Base-by-base conservation (phyloP, 2,888 invertebrate genomes). In the Gastrophysa polygoni region DNA sequence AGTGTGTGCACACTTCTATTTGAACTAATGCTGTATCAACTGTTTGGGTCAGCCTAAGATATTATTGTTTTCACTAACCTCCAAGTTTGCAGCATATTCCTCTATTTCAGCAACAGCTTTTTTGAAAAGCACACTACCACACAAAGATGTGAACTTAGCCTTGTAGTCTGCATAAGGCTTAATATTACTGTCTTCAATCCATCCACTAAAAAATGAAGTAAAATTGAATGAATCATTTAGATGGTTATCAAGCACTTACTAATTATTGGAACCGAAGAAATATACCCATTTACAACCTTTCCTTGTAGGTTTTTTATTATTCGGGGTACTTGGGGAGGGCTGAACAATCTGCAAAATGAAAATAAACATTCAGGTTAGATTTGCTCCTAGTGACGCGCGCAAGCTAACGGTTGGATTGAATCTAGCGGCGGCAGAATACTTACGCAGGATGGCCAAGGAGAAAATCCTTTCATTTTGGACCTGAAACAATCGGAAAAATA, bases 391-490 rank as follows among this genome's bases (percentile, higher is more conserved):
- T 60, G 52, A 55, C 68, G 66, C 66, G 61, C 67, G 67, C 66
- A 60, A 60, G 57, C 68, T 80, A 82, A 82, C 82, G 80, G 82
- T 82, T 80, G 80, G 75, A 73, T 76, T 75, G 76, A 74, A 77
- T 66, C 44, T 56, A 44, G 60, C 57, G 61, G 63, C 60, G 63
- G 64, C 70, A 71, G 71, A 70, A 75, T 80, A 89, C 93, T 91
- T 88, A 96, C 96, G 89, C 93, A 92, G 83, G 95, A 96, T 68
- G 97, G 96, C 97, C 97, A 97, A 69, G 95, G 93, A 72, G 95
- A 92, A 85, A 94, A 96, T 74, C 95, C 94, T 86, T 95, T 96
- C 95, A 97, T 95, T 88, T 96, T 96, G 62, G 96, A 96, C 96
- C 96, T 97, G 88, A 73, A 88, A 88, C 73, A 75, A 87, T 72